Percentiles rank a stretch among this genome's conserved stretches.
phyloP scores from a whole-genome alignment of 2,113 vertebrate genomes.

The Crotophaga sulcirostris region DNA sequence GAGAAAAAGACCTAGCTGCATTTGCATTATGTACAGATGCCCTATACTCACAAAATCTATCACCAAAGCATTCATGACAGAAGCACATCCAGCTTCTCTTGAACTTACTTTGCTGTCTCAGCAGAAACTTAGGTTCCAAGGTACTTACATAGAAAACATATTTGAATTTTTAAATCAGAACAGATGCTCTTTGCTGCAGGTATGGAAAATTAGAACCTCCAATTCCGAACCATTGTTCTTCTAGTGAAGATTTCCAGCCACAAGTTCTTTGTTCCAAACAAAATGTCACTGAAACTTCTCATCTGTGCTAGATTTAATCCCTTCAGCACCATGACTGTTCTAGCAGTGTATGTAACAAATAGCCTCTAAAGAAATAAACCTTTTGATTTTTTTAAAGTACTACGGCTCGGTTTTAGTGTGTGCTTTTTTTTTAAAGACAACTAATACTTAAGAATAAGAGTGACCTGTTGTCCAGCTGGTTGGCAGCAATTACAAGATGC shows the following conservation, averaged over 20 bases:
- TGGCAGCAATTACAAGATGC: background rate
- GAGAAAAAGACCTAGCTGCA: background rate
- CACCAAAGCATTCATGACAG: background rate
- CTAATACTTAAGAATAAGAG: background rate
- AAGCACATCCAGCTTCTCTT: background rate
- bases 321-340: background rate
- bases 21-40: background rate
- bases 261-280: background rate
- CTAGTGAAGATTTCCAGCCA: background rate
- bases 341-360: background rate
- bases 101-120: background rate
- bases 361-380: background rate
- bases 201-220: background rate
- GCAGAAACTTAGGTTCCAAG: background rate
- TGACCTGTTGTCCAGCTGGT: background rate
- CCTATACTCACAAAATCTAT: background rate
- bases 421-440: background rate
- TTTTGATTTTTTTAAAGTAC: background rate
- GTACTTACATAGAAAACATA: background rate
- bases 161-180: background rate
- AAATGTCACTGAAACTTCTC: slow-evolving; percentile 21
- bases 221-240: background rate
- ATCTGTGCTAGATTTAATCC: background rate
- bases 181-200: background rate
- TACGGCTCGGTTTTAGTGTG: background rate